Conservation (phyloP, 2,113 vertebrate species). For the Microtus ochrogaster region DNA sequence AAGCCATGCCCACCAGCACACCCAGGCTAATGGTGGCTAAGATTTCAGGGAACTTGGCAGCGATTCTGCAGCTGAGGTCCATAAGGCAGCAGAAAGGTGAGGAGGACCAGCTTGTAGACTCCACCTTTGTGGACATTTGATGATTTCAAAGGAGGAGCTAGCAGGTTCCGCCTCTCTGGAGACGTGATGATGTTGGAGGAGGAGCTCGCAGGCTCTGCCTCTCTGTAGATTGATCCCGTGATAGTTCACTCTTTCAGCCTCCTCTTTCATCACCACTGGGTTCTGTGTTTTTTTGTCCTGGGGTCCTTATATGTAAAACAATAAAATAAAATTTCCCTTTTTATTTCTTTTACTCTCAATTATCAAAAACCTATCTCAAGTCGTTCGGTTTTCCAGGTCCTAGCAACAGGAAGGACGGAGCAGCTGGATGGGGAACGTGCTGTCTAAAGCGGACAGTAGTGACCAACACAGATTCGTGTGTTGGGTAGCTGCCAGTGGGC, state of each 20-base stretch:
- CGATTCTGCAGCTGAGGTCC: background rate
- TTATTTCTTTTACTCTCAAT: background rate
- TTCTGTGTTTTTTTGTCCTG: background rate
- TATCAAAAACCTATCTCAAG: background rate
- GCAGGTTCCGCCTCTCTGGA: background rate
- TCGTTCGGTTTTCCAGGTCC: background rate
- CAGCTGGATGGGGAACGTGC: no score
- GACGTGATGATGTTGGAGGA: background rate
- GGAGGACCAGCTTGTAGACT: background rate
- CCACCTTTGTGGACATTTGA: background rate
- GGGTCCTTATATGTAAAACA: background rate
- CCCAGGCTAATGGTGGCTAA: background rate
- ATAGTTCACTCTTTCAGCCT: background rate
- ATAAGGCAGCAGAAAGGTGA: background rate
- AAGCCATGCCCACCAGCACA: accelerated
- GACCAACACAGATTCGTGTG: background rate
- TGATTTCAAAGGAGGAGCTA: background rate
- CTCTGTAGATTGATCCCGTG: background rate
- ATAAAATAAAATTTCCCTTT: background rate
- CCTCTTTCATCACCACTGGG: background rate
- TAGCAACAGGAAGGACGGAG: background rate
- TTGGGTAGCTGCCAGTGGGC: background rate
- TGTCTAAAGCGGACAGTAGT: background rate
- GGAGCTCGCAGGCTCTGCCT: background rate
- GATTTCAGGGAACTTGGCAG: background rate